Evolutionary conservation across 1,140 invertebrate species (phyloP).

Genomic region (Diabrotica virgifera): DNA sequence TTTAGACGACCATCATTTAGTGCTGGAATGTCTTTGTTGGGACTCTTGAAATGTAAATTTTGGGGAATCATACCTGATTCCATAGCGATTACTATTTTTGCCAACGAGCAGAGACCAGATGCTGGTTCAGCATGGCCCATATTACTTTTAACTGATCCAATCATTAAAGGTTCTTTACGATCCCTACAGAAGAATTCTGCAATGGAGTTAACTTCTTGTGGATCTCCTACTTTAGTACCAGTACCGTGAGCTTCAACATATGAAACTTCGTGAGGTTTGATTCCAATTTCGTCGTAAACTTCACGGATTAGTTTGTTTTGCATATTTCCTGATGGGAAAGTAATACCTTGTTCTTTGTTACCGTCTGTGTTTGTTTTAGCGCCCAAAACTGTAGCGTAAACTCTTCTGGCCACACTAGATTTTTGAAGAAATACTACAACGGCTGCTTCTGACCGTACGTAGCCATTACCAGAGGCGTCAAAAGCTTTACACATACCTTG

Average conservation of each 20-base stretch:
- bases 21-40: slow-evolving; percentile 87
- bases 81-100: slow-evolving; percentile 90
- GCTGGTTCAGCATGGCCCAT: slow-evolving; percentile 97
- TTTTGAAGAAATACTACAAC: slow-evolving; percentile 82
- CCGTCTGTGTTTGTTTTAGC: slow-evolving; percentile 89
- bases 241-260: slow-evolving; percentile 97
- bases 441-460: slow-evolving; percentile 87
- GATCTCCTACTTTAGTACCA: slow-evolving; percentile 92
- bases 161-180: slow-evolving; percentile 73
- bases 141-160: slow-evolving; percentile 96
- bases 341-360: slow-evolving; percentile 85
- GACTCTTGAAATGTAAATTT: slow-evolving; percentile 85
- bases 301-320: slow-evolving; percentile 84
- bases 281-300: slow-evolving; percentile 75
- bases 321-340: slow-evolving; percentile 83
- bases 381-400: slow-evolving; percentile 84
- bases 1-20: slow-evolving; percentile 81
- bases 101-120: slow-evolving; percentile 85
- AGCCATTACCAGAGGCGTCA: slow-evolving; percentile 86
- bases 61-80: slow-evolving; percentile 80
- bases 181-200: slow-evolving; percentile 88
- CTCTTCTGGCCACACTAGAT: slow-evolving; percentile 66
- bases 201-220: slow-evolving; percentile 93
- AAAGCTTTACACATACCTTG: slow-evolving; percentile 93
- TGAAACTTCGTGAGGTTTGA: slow-evolving; percentile 76